Base-by-base conservation (phyloP, 2,888 invertebrate species). In the Hypselothyrea guttata region DNA sequence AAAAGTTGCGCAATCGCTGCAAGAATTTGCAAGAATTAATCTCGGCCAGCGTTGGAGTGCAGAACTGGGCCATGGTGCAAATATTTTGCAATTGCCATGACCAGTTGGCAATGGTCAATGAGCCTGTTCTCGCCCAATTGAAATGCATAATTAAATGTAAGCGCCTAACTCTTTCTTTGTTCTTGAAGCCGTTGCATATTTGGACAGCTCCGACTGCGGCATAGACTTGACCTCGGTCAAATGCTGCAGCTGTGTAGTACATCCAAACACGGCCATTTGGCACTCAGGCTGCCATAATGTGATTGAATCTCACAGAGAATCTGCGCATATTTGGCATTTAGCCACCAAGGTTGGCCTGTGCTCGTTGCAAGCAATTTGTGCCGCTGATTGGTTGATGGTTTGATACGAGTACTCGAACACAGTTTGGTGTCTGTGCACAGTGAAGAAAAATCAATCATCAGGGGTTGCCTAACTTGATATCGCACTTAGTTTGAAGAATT, bases 11-110 rank as follows among this genome's bases (percentile, higher is more conserved):
- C 82, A 69, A 69, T 31, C 13, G 55, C 45, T 47, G 47, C 56
- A 72, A 82, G 75, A 67, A 70, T 60, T 71, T 57, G 38, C 38
- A 27, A 54, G 61, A 66, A 81, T 75, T 65, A 75, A 75, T 66
- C 57, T 75, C 63, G 53, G 46, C 40, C 45, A 47, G 65, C 48
- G 58, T 57, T 59, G 51, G 61, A 65, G 60, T 51, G 18, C 8
- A 44, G 37, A 81, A 58, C 46, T 61, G 47, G 68, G 84, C 51
- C 81, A 78, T 75, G 78, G 59, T 64, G 47, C 52, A 59, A 54
- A 35, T 22, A n/a, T 82, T 82, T 62, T 60, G 66, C 62, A 79
- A 83, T 44, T 28, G 47, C 15, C 48, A 38, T 22, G 67, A 48
- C 52, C 71, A 72, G 57, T 47, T 49, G 45, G 60, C 49, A 56